phyloP scores from a whole-genome alignment of 2,888 invertebrate species.

The Epirrita christyi region DNA sequence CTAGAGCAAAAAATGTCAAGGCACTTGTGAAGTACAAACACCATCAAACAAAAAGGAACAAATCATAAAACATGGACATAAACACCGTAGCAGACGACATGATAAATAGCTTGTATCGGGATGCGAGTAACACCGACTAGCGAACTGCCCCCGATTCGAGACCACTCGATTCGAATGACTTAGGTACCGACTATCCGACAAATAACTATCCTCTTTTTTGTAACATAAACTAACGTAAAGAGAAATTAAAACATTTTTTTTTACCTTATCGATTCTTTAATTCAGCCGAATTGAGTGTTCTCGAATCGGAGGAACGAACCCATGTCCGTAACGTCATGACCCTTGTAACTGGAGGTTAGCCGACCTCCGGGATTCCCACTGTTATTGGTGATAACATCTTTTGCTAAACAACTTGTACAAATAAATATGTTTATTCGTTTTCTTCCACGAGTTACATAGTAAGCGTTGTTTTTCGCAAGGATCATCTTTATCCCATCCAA shows the following conservation, averaged over 20 bases:
- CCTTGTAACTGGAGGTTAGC: conserved; percentile 25
- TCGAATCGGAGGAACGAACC: conserved; percentile 4
- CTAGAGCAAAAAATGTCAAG: too few relatives aligned
- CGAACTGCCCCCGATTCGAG: background rate
- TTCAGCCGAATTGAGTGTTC: background rate
- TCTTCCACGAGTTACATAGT: too few relatives aligned
- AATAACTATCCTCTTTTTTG: too few relatives aligned
- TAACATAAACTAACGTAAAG: too few relatives aligned
- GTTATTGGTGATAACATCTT: conserved; percentile 20
- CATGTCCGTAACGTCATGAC: conserved; percentile 24
- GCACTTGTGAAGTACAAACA: background rate
- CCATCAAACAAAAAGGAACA: conserved; percentile 1
- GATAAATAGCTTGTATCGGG: conserved; percentile 26
- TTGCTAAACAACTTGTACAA: conserved; percentile 16
- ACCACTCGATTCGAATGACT: too few relatives aligned
- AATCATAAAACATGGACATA: conserved; percentile 22
- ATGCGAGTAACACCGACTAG: background rate
- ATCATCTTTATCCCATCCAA: too few relatives aligned
- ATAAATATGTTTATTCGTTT: background rate
- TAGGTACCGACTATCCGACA: too few relatives aligned
- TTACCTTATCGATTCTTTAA: too few relatives aligned
- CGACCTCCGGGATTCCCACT: conserved; percentile 14
- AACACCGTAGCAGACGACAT: conserved; percentile 23
- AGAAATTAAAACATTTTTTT: too few relatives aligned
- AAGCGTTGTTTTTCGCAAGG: too few relatives aligned